These are phyloP conservation scores for Petrocephalus microphthalmus DNA, from an alignment of 2,113 vertebrate genomes.

Conservation along the genomic window DNA sequence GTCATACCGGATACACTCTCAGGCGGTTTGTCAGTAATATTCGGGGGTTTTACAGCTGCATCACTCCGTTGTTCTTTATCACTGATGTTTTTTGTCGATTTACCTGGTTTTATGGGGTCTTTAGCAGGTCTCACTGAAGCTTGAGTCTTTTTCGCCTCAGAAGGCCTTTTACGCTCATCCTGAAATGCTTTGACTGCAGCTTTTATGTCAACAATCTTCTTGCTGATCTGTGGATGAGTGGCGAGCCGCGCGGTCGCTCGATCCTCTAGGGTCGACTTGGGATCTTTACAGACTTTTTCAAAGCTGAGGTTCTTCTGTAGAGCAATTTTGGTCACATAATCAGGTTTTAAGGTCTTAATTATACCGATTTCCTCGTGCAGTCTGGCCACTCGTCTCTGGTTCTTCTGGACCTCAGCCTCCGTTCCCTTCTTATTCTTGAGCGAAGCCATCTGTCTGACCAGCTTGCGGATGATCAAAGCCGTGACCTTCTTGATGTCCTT, in stretches of 20 bases:
- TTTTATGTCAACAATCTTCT: slow-evolving; percentile 71
- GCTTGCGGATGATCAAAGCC: slow-evolving; percentile 76
- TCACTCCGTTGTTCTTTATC: neutral
- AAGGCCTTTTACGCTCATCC: slow-evolving; percentile 61
- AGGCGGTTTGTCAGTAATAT: slow-evolving; percentile 13
- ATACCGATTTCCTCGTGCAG: slow-evolving; percentile 82
- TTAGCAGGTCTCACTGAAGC: slow-evolving; percentile 41
- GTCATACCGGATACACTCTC: neutral
- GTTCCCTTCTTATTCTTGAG: slow-evolving; percentile 83
- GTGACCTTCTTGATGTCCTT: slow-evolving; percentile 85
- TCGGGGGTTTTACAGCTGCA: neutral
- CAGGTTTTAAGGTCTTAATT: slow-evolving; percentile 76
- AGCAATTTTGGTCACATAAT: slow-evolving; percentile 79
- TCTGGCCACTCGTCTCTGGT: slow-evolving; percentile 73
- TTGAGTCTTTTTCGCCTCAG: slow-evolving; percentile 32
- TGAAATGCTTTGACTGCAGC: slow-evolving; percentile 80
- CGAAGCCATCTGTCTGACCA: slow-evolving; percentile 71
- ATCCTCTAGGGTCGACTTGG: slow-evolving; percentile 64
- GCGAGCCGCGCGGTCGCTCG: slow-evolving; percentile 78
- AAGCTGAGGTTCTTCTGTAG: slow-evolving; percentile 75
- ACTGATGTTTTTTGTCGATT: neutral
- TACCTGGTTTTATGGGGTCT: neutral
- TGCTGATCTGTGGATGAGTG: slow-evolving; percentile 72
- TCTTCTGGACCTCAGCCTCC: slow-evolving; percentile 68
- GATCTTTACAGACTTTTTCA: slow-evolving; percentile 76